These are phyloP conservation scores for Myotis pilosus DNA, from an alignment of 2,797 vertebrate species.

Conservation along the genomic window DNA sequence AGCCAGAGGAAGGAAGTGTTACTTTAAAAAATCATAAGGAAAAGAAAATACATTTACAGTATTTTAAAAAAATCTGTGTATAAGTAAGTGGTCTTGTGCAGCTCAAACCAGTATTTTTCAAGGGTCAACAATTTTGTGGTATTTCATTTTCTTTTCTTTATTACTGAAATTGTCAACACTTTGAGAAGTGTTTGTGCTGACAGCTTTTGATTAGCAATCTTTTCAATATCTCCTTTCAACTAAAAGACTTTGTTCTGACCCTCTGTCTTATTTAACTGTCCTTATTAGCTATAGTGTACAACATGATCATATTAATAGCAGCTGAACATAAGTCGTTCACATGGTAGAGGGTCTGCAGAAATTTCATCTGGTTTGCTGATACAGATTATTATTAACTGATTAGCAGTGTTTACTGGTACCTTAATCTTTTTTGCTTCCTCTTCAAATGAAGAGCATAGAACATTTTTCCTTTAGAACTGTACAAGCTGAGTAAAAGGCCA, in stretches of 20 bases:
- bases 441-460: background rate
- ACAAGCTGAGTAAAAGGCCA: background rate
- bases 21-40: background rate
- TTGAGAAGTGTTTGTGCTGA: background rate
- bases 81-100: no score
- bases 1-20: background rate
- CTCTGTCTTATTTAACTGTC: background rate
- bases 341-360: background rate
- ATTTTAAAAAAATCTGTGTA: background rate
- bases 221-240: background rate
- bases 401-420: background rate
- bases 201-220: background rate
- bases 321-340: rapidly evolving
- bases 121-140: background rate
- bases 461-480: background rate
- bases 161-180: rapidly evolving
- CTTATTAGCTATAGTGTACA: rapidly evolving
- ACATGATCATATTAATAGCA: rapidly evolving
- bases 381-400: no score
- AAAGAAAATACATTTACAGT: background rate
- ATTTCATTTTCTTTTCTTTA: background rate
- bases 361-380: background rate
- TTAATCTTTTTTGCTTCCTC: background rate
- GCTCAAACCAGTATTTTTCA: background rate
- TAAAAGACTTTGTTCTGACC: background rate